These are phyloP conservation scores for Cordilura impudica DNA, from an alignment of 2,888 invertebrate species.

Conservation along the genomic window DNA sequence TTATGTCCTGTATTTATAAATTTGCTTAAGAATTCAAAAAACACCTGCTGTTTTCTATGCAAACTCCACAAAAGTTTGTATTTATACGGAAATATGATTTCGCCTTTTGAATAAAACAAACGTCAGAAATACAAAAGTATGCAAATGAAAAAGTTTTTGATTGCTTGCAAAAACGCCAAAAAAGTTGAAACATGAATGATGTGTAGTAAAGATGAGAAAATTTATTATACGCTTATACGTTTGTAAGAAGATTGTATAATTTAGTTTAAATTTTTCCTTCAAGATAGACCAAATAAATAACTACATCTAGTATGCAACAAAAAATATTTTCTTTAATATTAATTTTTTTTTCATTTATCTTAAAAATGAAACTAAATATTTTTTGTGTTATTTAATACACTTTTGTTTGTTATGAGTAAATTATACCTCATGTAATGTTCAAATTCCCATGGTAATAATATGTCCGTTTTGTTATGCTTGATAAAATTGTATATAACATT, in stretches of 20 bases:
- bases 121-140: constrained; percentile 33
- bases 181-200: background rate
- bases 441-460: constrained; percentile 41
- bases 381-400: constrained; percentile 7
- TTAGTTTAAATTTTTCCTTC: background rate
- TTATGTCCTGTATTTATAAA: background rate
- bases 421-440: constrained; percentile 8
- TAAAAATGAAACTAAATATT: constrained; percentile 3
- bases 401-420: constrained; percentile 4
- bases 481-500: no score
- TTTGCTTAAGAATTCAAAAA: background rate
- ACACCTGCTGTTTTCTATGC: constrained; percentile 20
- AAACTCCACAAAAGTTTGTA: constrained; percentile 20
- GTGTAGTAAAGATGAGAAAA: background rate
- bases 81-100: background rate
- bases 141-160: background rate
- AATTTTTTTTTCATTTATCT: background rate
- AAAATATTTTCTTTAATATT: background rate
- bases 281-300: background rate
- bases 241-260: background rate
- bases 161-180: background rate
- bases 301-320: background rate
- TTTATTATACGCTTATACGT: background rate
- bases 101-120: constrained; percentile 1
- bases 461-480: background rate